phyloP scores from a whole-genome alignment of 2,888 invertebrate species.

The Arenicola marina region DNA sequence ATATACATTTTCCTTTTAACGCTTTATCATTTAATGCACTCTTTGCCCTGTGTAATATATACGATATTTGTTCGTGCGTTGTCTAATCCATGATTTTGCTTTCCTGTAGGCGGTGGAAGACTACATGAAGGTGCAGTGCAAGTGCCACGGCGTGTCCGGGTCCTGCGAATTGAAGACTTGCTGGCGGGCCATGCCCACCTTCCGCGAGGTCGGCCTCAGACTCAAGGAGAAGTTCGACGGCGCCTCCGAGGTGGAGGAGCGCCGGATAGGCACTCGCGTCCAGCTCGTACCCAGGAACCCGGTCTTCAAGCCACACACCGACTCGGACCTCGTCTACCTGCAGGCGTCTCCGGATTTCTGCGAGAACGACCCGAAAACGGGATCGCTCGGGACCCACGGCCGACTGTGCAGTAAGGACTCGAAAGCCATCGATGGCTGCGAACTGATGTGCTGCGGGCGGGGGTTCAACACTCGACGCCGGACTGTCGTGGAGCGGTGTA shows the following conservation, averaged over 20 bases:
- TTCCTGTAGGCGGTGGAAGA: conserved; percentile 64
- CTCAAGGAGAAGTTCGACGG: conserved; percentile 90
- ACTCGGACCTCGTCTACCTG: conserved; percentile 89
- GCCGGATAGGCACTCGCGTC: conserved; percentile 65
- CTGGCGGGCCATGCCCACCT: conserved; percentile 90
- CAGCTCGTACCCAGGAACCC: conserved; percentile 51
- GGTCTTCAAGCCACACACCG: conserved; percentile 79
- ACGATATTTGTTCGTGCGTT: no score
- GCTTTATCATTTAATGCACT: no score
- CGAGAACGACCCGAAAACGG: conserved; percentile 65
- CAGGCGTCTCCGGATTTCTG: conserved; percentile 98
- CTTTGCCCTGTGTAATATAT: no score
- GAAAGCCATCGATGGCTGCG: conserved; percentile 85
- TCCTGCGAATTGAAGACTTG: conserved; percentile 94
- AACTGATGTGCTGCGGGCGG: conserved; percentile 87
- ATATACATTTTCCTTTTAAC: no score
- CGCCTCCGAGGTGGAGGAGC: conserved; percentile 74
- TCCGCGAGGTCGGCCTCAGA: conserved; percentile 87
- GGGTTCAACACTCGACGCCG: conserved; percentile 85
- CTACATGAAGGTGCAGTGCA: conserved; percentile 76
- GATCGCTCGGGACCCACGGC: conserved; percentile 70
- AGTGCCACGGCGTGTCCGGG: conserved; percentile 94
- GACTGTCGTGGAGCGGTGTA: conserved; percentile 76
- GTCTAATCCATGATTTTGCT: no score
- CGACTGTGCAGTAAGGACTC: conserved; percentile 71